phyloP scores from a whole-genome alignment of 1,140 invertebrate genomes.

The Lordiphosa collinella region DNA sequence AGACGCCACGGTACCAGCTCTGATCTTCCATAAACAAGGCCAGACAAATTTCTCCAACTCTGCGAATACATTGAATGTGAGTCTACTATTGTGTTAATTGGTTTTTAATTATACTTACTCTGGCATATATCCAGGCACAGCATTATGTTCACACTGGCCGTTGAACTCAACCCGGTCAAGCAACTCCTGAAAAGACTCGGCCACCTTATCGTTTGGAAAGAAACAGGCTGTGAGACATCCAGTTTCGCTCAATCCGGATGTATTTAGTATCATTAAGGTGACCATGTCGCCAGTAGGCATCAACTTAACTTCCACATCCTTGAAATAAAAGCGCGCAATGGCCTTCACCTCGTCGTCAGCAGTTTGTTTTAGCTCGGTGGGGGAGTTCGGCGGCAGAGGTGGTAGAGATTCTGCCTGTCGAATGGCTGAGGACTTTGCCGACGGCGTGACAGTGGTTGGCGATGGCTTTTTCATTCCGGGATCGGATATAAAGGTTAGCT shows the following conservation, averaged over 20 bases:
- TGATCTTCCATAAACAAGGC: conserved; percentile 31
- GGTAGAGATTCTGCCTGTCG: no score
- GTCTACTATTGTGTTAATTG: no score
- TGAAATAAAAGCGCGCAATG: conserved; percentile 23
- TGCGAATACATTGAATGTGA: no score
- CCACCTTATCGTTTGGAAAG: conserved; percentile 11
- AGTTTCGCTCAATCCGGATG: background rate
- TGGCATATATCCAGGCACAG: conserved; percentile 22
- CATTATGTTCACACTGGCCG: conserved; percentile 1
- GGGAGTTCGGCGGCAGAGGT: conserved; percentile 22
- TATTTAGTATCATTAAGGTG: conserved; percentile 11
- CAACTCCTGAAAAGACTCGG: conserved; percentile 9
- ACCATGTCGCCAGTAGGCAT: conserved; percentile 21
- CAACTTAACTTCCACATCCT: conserved; percentile 12
- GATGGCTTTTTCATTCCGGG: background rate
- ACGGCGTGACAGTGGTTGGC: background rate
- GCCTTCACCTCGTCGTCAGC: background rate
- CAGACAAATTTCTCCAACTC: conserved; percentile 47
- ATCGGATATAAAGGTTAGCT: conserved; percentile 27
- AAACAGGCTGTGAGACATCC: conserved; percentile 35
- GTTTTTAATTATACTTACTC: conserved; percentile 14
- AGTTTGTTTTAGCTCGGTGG: background rate
- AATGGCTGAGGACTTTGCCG: background rate
- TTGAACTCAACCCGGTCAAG: conserved; percentile 1
- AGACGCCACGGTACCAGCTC: conserved; percentile 51